These are phyloP conservation scores for Pangasianodon hypophthalmus DNA, from an alignment of 2,113 vertebrate species.

Conservation along the genomic window DNA sequence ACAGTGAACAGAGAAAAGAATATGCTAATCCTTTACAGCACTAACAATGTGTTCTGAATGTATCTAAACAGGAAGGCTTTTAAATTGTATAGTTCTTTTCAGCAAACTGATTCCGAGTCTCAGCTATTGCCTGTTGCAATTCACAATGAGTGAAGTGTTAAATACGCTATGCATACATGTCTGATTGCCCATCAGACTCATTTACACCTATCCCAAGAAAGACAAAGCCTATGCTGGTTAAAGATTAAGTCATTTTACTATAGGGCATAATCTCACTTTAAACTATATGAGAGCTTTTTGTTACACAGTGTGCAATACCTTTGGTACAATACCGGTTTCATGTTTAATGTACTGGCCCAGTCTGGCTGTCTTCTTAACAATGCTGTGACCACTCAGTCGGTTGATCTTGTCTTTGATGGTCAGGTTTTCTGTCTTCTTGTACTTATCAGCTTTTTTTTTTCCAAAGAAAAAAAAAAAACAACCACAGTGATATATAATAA, in stretches of 20 bases:
- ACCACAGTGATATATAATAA: background rate
- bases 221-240: constrained; percentile 2
- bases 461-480: background rate
- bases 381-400: constrained; percentile 87
- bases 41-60: background rate
- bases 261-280: background rate
- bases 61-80: background rate
- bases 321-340: constrained; percentile 84
- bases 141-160: background rate
- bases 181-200: background rate
- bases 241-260: background rate
- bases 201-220: background rate
- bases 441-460: constrained; percentile 82
- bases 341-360: constrained; percentile 88
- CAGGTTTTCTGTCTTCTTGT: constrained; percentile 83
- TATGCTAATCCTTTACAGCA: background rate
- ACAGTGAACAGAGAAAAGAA: background rate
- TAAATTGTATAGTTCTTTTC: background rate
- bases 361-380: constrained; percentile 90
- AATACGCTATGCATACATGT: background rate
- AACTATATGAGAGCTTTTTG: background rate
- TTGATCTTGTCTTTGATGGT: constrained; percentile 85
- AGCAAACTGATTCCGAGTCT: background rate
- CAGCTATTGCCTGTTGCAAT: background rate
- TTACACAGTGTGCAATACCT: constrained; percentile 70